Percentiles rank a stretch among this genome's conserved stretches.
Evolutionary conservation across 2,888 invertebrate genomes (phyloP).

Genomic region (Frankliniella fusca): DNA sequence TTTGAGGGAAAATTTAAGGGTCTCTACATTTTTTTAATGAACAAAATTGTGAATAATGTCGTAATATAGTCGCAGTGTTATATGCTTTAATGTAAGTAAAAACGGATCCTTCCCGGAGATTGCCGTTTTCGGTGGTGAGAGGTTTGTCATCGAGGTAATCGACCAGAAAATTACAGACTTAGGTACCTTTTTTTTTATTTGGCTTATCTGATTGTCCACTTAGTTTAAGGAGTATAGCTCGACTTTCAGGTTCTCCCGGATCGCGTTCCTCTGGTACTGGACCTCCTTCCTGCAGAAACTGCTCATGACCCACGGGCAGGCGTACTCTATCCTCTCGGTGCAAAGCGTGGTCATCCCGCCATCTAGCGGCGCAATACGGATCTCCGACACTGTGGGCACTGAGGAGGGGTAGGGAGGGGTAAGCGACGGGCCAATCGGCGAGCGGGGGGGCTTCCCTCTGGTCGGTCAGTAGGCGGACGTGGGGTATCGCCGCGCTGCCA

Average conservation of each 20-base stretch:
- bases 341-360: slow-evolving; percentile 50
- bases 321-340: slow-evolving; percentile 56
- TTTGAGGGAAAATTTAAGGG: too few relatives aligned
- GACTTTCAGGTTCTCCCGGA: slow-evolving; percentile 42
- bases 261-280: slow-evolving; percentile 45
- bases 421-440: too few relatives aligned
- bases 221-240: slow-evolving; percentile 30
- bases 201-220: too few relatives aligned
- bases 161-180: too few relatives aligned
- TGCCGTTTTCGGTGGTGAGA: too few relatives aligned
- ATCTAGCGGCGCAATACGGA: slow-evolving; percentile 53
- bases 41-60: too few relatives aligned
- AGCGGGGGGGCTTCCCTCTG: background rate
- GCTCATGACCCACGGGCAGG: slow-evolving; percentile 60
- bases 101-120: too few relatives aligned
- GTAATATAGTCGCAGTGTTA: too few relatives aligned
- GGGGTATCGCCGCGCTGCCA: background rate
- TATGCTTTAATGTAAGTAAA: too few relatives aligned
- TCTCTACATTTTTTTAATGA: too few relatives aligned
- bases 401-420: slow-evolving; percentile 31
- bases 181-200: too few relatives aligned
- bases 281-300: slow-evolving; percentile 57
- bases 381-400: slow-evolving; percentile 61
- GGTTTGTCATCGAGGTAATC: too few relatives aligned
- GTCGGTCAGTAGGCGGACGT: background rate